These are phyloP conservation scores for Lypha dubia DNA, from an alignment of 2,888 invertebrate genomes.

Conservation along the genomic window DNA sequence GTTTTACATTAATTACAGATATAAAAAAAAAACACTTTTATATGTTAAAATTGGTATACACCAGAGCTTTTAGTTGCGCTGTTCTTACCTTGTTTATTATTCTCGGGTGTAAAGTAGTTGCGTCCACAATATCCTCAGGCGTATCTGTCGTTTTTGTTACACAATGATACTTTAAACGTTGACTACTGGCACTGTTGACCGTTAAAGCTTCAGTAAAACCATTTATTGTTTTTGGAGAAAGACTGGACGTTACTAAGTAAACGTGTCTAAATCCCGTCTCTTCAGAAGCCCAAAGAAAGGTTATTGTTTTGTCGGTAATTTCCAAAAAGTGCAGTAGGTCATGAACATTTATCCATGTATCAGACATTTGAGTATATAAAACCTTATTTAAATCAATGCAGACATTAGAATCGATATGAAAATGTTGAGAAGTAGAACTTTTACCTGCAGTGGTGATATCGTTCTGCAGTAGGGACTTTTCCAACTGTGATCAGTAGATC, in stretches of 20 bases:
- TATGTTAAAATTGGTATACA: too few relatives aligned
- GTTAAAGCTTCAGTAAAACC: constrained; percentile 82
- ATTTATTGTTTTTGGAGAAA: constrained; percentile 84
- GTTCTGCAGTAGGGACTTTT: constrained; percentile 81
- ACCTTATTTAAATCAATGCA: constrained; percentile 75
- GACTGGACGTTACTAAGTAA: constrained; percentile 89
- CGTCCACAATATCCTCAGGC: constrained; percentile 78
- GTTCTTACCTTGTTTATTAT: constrained; percentile 85
- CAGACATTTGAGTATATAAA: constrained; percentile 84
- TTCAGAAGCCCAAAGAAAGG: constrained; percentile 96
- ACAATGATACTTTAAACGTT: constrained; percentile 67
- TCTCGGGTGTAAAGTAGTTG: constrained; percentile 84
- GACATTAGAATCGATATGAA: background rate
- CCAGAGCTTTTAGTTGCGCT: background rate
- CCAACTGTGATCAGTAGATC: constrained; percentile 82
- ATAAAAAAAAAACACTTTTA: too few relatives aligned
- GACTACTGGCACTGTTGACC: constrained; percentile 47
- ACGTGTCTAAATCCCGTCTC: constrained; percentile 95
- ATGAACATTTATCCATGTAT: constrained; percentile 97
- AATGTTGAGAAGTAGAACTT: background rate
- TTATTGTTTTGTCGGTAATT: constrained; percentile 83
- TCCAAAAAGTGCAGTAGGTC: constrained; percentile 93
- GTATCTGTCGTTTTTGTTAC: constrained; percentile 73
- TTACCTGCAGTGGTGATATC: constrained; percentile 81
- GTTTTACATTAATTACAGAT: too few relatives aligned